Conservation (phyloP, 2,797 vertebrate genomes). For the Catostomus latipinnis region DNA sequence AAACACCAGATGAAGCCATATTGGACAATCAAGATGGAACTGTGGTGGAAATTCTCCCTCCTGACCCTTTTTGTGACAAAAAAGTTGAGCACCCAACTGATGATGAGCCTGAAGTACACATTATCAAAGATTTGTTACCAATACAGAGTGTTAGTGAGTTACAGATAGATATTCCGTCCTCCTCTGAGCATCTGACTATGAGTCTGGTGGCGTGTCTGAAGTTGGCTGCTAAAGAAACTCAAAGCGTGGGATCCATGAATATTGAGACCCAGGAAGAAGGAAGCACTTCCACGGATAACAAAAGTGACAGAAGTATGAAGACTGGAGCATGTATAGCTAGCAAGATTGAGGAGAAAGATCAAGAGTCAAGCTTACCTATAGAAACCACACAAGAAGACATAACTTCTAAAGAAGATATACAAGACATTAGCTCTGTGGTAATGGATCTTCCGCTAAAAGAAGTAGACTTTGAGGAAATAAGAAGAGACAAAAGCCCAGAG, state of each 20-base stretch:
- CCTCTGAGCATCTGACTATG: slow-evolving; percentile 6
- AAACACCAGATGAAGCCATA: slow-evolving; percentile 37
- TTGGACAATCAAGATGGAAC: slow-evolving; percentile 26
- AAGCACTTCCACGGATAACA: not conserved
- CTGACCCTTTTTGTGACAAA: slow-evolving; percentile 51
- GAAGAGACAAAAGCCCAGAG: slow-evolving; percentile 55
- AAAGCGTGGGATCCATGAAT: slow-evolving; percentile 24
- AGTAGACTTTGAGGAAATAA: slow-evolving; percentile 69
- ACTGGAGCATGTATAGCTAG: not conserved
- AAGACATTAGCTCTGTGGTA: slow-evolving; percentile 3
- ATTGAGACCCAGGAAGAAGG: slow-evolving; percentile 23
- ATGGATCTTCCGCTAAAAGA: slow-evolving; percentile 59
- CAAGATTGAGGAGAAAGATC: not conserved
- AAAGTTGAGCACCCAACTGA: slow-evolving; percentile 23
- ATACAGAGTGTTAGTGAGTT: slow-evolving; percentile 7
- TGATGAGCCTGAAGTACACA: slow-evolving; percentile 17
- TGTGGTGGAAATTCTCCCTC: slow-evolving; percentile 51
- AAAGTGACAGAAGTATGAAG: not conserved
- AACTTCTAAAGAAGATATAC: slow-evolving; percentile 40
- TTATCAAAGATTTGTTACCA: slow-evolving; percentile 15
- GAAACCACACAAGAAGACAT: slow-evolving; percentile 4
- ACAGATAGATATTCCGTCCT: slow-evolving; percentile 8
- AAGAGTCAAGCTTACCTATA: not conserved
- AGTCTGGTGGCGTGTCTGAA: slow-evolving; percentile 63
- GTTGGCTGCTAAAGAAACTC: slow-evolving; percentile 66